Evolutionary conservation across 2,888 invertebrate genomes (phyloP).

Genomic region (Unio pictorum): DNA sequence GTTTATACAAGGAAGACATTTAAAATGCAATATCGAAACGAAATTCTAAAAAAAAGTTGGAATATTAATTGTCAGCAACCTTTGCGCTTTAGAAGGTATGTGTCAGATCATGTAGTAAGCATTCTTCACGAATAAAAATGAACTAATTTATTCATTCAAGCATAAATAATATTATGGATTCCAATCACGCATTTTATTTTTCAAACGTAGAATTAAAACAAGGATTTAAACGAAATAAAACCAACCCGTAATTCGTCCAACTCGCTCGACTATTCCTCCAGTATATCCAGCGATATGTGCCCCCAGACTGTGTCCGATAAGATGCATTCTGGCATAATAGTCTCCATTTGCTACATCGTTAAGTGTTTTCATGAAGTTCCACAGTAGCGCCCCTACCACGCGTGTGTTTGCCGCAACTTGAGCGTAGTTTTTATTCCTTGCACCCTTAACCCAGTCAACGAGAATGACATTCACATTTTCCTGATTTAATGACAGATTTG

Average conservation of each 20-base stretch:
- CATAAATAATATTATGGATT: too few species aligned
- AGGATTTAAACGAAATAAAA: not conserved
- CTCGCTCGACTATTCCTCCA: constrained; percentile 75
- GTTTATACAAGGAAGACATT: too few species aligned
- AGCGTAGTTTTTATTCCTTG: constrained; percentile 51
- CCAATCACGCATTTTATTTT: too few species aligned
- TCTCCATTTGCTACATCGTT: constrained; percentile 14
- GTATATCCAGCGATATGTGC: constrained; percentile 92
- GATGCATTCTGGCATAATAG: constrained; percentile 76
- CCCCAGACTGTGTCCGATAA: constrained; percentile 90
- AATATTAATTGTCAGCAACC: too few species aligned
- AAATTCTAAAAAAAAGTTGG: too few species aligned
- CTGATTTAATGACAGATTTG: constrained; percentile 9
- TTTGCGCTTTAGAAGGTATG: too few species aligned
- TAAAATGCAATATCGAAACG: too few species aligned
- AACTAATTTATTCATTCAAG: too few species aligned
- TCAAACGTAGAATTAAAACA: not conserved
- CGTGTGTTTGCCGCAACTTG: constrained; percentile 66
- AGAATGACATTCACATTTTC: constrained; percentile 41
- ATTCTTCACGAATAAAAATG: too few species aligned
- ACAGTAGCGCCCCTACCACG: constrained; percentile 64
- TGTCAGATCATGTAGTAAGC: too few species aligned
- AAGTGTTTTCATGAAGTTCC: constrained; percentile 49
- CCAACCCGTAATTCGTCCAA: constrained; percentile 64
- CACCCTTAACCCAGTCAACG: constrained; percentile 47